These are phyloP conservation scores for honey bee (Apis mellifera) DNA, from an alignment of 1,140 invertebrate genomes.

Conservation along the genomic window DNA sequence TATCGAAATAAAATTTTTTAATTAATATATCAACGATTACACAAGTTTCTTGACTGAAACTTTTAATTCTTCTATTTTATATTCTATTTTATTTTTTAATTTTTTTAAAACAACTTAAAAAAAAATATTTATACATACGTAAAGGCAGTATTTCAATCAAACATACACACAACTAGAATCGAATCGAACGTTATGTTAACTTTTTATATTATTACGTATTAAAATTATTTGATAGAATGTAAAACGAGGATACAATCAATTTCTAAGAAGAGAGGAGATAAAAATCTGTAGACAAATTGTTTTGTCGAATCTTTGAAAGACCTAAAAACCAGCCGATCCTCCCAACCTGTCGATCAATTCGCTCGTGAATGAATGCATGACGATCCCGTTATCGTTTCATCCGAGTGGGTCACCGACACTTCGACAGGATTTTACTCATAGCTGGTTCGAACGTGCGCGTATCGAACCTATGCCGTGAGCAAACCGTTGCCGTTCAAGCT, in stretches of 20 bases:
- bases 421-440: conserved; percentile 57
- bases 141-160: too few relatives aligned
- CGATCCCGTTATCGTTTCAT: conserved; percentile 78
- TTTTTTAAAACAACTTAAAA: too few relatives aligned
- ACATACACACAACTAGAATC: too few relatives aligned
- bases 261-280: too few relatives aligned
- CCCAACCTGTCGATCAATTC: conserved; percentile 40
- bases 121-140: too few relatives aligned
- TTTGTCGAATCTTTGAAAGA: conserved; percentile 4
- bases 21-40: too few relatives aligned
- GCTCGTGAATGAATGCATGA: conserved; percentile 64
- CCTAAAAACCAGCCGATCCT: conserved; percentile 35
- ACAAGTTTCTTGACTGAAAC: too few relatives aligned
- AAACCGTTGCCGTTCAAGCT: conserved; percentile 48
- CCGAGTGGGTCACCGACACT: conserved; percentile 78
- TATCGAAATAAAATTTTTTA: too few relatives aligned
- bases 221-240: neutral
- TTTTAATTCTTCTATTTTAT: too few relatives aligned
- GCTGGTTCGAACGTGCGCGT: conserved; percentile 48
- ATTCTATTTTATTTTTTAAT: too few relatives aligned
- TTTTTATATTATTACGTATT: neutral
- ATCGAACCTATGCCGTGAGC: conserved; percentile 58
- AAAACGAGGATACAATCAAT: neutral
- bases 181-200: too few relatives aligned
- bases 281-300: neutral